Evolutionary conservation across 1,140 invertebrate species (phyloP).

Genomic region (Chrysoperla carnea): DNA sequence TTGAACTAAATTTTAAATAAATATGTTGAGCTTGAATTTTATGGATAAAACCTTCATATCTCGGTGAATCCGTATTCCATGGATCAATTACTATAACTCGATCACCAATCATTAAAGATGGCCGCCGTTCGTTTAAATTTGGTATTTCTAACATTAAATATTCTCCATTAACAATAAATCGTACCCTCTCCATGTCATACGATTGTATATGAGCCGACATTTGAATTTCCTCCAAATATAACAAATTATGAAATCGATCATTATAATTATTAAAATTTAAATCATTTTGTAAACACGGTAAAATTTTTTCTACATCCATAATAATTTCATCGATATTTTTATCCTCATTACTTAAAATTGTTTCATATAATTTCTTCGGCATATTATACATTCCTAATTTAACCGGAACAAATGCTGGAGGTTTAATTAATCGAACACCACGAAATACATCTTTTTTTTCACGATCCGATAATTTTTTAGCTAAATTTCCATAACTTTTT

Average conservation of each 20-base stretch:
- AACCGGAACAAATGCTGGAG: constrained; percentile 31
- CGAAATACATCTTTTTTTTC: constrained; percentile 22
- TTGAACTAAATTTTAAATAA: constrained; percentile 50
- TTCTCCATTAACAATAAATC: constrained; percentile 40
- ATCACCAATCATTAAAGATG: constrained; percentile 69
- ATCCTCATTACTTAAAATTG: constrained; percentile 23
- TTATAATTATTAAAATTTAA: constrained; percentile 36
- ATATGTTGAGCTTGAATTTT: constrained; percentile 43
- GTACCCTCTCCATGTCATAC: constrained; percentile 47
- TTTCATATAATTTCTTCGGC: constrained; percentile 32
- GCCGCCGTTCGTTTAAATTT: constrained; percentile 65
- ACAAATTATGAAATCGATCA: constrained; percentile 44
- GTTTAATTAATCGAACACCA: constrained; percentile 33
- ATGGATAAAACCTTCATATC: constrained; percentile 63
- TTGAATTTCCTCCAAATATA: constrained; percentile 65
- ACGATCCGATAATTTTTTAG: neutral
- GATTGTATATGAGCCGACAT: constrained; percentile 40
- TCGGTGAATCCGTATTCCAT: constrained; percentile 14
- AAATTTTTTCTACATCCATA: constrained; percentile 18
- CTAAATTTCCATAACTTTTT: constrained; percentile 1
- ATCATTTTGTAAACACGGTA: constrained; percentile 27
- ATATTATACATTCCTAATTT: constrained; percentile 31
- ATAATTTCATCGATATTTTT: constrained; percentile 20
- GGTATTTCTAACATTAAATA: constrained; percentile 58
- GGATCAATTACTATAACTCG: constrained; percentile 38